A percentile compares a stretch with the other conserved stretches of the same genome.
Conservation (phyloP, 2,888 invertebrate species). For the Junonia oenone region DNA sequence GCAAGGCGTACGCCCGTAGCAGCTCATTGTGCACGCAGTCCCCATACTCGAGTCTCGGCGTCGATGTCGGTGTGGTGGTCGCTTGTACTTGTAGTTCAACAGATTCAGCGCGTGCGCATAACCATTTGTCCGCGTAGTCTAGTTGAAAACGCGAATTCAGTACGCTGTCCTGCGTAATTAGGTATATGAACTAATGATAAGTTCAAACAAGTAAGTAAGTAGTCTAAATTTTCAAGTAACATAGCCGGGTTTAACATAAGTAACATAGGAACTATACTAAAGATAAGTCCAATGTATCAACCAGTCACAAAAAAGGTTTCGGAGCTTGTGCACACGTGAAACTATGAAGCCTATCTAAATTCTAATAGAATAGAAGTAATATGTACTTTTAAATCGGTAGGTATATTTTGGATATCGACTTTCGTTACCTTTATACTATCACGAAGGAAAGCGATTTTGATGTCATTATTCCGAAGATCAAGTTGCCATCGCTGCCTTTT, state of each 20-base stretch:
- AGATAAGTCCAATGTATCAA: too few relatives aligned
- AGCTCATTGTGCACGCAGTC: conserved; percentile 56
- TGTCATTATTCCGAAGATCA: conserved; percentile 45
- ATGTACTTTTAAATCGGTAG: too few relatives aligned
- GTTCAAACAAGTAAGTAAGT: too few relatives aligned
- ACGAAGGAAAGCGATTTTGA: conserved; percentile 50
- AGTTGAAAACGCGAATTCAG: conserved; percentile 53
- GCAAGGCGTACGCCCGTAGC: conserved; percentile 49
- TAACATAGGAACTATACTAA: too few relatives aligned
- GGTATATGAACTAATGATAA: too few relatives aligned
- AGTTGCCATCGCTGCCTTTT: conserved; percentile 42
- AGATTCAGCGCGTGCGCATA: conserved; percentile 54
- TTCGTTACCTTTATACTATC: conserved; percentile 55
- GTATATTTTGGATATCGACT: neutral
- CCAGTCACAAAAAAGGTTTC: too few relatives aligned
- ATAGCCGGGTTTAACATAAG: too few relatives aligned
- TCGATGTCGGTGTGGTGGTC: conserved; percentile 32
- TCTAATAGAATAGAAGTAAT: neutral
- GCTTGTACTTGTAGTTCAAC: conserved; percentile 43
- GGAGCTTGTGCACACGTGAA: too few relatives aligned
- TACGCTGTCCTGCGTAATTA: conserved; percentile 32
- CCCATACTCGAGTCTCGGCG: conserved; percentile 49
- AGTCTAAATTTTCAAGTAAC: too few relatives aligned
- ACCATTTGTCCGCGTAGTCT: conserved; percentile 59
- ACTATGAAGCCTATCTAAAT: too few relatives aligned